Percentiles rank a stretch among this genome's conserved stretches.
Evolutionary conservation across 2,888 invertebrate genomes (phyloP).

Genomic region (Sturmia bella): DNA sequence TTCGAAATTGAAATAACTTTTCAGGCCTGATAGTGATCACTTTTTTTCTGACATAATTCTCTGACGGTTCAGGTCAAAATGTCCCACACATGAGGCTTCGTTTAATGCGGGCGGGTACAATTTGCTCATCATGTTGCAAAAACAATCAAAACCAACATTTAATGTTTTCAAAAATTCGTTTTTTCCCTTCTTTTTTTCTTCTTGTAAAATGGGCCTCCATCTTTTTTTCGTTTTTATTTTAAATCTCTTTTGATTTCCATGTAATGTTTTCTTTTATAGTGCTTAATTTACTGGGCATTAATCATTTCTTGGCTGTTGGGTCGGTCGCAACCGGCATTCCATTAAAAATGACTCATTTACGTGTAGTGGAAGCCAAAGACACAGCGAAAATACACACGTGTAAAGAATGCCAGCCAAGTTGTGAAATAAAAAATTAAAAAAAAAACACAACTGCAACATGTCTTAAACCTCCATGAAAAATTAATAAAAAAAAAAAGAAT

Average conservation of each 20-base stretch:
- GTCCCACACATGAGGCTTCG: too few species aligned
- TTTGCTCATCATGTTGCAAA: too few species aligned
- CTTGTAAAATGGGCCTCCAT: constrained; percentile 7
- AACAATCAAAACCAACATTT: not conserved
- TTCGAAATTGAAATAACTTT: too few species aligned
- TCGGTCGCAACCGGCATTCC: constrained; percentile 57
- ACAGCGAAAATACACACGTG: not conserved
- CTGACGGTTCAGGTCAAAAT: too few species aligned
- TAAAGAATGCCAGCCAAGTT: constrained; percentile 48
- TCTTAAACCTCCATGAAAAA: constrained; percentile 48
- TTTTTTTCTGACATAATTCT: too few species aligned
- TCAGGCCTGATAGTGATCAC: too few species aligned
- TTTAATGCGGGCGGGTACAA: too few species aligned
- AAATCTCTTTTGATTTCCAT: constrained; percentile 22
- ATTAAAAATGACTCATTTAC: constrained; percentile 64
- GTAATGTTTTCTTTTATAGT: constrained; percentile 42
- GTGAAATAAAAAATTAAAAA: constrained; percentile 27
- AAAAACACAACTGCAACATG: constrained; percentile 32
- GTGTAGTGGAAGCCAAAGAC: not conserved
- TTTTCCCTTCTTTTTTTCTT: too few species aligned
- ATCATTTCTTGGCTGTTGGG: constrained; percentile 52
- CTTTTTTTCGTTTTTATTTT: too few species aligned
- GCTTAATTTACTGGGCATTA: constrained; percentile 55
- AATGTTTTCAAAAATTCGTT: not conserved
- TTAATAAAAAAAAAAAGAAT: constrained; percentile 13